phyloP scores from a whole-genome alignment of 2,888 invertebrate genomes.

The Thera britannica region DNA sequence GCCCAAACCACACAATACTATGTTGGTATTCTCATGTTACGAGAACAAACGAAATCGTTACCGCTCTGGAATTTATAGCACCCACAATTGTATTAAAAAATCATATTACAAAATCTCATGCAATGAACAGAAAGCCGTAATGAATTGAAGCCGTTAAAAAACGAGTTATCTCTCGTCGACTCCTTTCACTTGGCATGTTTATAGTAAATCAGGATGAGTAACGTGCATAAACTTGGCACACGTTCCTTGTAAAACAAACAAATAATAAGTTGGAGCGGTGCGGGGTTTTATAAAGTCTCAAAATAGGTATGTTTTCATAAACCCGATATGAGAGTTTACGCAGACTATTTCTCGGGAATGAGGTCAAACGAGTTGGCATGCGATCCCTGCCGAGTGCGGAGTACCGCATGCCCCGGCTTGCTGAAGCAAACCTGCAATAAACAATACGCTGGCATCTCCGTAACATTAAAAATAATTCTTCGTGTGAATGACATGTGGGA shows the following conservation, averaged over 20 bases:
- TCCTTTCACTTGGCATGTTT: slow-evolving; percentile 56
- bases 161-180: slow-evolving; percentile 54
- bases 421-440: slow-evolving; percentile 68
- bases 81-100: slow-evolving; percentile 47
- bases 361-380: slow-evolving; percentile 81
- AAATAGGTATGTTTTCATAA: slow-evolving; percentile 81
- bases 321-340: slow-evolving; percentile 79
- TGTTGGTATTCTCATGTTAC: slow-evolving; percentile 51
- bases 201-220: slow-evolving; percentile 62
- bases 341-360: slow-evolving; percentile 77
- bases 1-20: slow-evolving; percentile 24
- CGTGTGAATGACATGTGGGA: slow-evolving; percentile 38
- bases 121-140: slow-evolving; percentile 48
- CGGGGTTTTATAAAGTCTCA: slow-evolving; percentile 68
- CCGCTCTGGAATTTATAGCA: slow-evolving; percentile 45
- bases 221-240: slow-evolving; percentile 73
- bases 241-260: slow-evolving; percentile 72
- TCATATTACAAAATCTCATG: slow-evolving; percentile 31
- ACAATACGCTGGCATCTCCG: slow-evolving; percentile 63
- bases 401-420: slow-evolving; percentile 41
- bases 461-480: slow-evolving; percentile 39
- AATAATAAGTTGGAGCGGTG: slow-evolving; percentile 73
- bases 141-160: slow-evolving; percentile 47
- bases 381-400: slow-evolving; percentile 53
- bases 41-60: slow-evolving; percentile 49